These are phyloP conservation scores for Pleuronectes platessa DNA, from an alignment of 2,113 vertebrate species.

Conservation along the genomic window DNA sequence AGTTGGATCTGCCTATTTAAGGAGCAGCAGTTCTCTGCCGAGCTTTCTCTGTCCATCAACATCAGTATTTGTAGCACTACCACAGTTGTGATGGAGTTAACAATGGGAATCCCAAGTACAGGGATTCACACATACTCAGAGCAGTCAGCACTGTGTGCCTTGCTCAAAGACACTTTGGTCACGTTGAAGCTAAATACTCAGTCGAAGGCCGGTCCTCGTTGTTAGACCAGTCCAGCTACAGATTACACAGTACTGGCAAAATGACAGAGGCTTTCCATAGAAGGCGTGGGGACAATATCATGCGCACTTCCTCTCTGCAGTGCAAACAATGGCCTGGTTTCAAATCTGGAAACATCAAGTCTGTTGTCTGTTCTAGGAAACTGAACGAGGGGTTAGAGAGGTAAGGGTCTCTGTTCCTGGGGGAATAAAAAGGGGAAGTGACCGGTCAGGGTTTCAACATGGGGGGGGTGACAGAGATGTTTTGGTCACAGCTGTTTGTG, in stretches of 20 bases:
- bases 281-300: conserved; percentile 22
- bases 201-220: not conserved
- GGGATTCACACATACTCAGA: no score
- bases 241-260: conserved; percentile 47
- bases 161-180: no score
- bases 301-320: conserved; percentile 59
- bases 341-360: conserved; percentile 39
- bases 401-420: conserved; percentile 62
- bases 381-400: conserved; percentile 44
- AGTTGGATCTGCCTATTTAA: no score
- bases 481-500: conserved; percentile 46
- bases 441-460: conserved; percentile 35
- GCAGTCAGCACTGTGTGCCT: no score
- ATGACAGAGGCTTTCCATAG: conserved; percentile 9
- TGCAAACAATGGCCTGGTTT: conserved; percentile 59
- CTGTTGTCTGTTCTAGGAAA: conserved; percentile 64
- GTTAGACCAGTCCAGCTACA: conserved; percentile 16
- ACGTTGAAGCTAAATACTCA: not conserved
- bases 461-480: conserved; percentile 9
- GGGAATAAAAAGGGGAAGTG: conserved; percentile 58
- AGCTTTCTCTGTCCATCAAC: no score
- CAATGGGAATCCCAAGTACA: no score
- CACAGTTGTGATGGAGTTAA: no score
- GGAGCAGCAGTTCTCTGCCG: no score
- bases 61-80: no score